phyloP scores from a whole-genome alignment of 2,797 vertebrate species.

The Channallabes apus region DNA sequence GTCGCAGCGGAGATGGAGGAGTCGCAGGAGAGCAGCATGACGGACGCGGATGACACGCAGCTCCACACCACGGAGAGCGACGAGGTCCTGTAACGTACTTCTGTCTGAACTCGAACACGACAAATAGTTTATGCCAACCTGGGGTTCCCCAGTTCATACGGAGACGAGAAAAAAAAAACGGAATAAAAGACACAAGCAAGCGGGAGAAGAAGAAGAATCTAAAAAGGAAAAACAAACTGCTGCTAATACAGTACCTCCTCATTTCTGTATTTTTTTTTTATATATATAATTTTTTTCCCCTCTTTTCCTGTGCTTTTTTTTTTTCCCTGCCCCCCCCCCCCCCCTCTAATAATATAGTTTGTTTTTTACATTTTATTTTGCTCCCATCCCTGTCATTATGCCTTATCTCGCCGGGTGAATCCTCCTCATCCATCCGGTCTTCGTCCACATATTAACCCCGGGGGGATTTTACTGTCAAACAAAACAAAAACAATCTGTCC shows the following conservation, averaged over 20 bases:
- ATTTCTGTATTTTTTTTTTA: constrained; percentile 51
- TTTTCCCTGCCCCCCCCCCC: constrained; percentile 14
- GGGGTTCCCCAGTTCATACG: constrained; percentile 43
- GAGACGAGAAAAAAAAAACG: constrained; percentile 29
- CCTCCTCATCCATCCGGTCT: constrained; percentile 42
- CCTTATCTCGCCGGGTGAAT: constrained; percentile 56
- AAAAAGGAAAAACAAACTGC: constrained; percentile 64
- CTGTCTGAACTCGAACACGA: constrained; percentile 44
- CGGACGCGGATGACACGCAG: constrained; percentile 93
- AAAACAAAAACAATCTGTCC: neutral
- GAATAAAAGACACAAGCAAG: constrained; percentile 30
- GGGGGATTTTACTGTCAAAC: constrained; percentile 30
- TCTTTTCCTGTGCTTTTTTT: constrained; percentile 47
- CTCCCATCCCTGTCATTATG: constrained; percentile 51
- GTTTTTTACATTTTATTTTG: constrained; percentile 25
- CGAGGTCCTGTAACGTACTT: constrained; percentile 83
- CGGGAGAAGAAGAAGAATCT: constrained; percentile 53
- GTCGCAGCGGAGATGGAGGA: constrained; percentile 85
- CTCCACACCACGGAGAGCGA: constrained; percentile 96
- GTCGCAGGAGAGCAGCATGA: constrained; percentile 95
- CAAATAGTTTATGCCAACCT: constrained; percentile 47
- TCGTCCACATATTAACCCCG: constrained; percentile 32
- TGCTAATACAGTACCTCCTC: constrained; percentile 68
- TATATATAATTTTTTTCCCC: neutral
- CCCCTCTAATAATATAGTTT: neutral